These are phyloP conservation scores for Dione juno DNA, from an alignment of 2,888 invertebrate species.

Conservation along the genomic window DNA sequence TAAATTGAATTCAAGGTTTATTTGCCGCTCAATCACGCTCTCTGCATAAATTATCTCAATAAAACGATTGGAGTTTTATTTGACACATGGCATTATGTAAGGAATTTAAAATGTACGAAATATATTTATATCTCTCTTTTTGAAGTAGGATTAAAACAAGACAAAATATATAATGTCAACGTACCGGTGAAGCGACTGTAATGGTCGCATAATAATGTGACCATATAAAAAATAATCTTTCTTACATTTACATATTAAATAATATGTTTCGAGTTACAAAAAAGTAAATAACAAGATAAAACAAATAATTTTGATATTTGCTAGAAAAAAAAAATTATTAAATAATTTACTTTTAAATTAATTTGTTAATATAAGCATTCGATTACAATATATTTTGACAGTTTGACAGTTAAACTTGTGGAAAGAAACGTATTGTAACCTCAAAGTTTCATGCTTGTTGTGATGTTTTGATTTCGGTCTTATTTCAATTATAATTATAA, in stretches of 20 bases:
- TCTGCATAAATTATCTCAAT: constrained; percentile 27
- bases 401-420: background rate
- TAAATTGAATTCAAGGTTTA: constrained; percentile 33
- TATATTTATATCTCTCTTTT: constrained; percentile 4
- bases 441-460: constrained; percentile 21
- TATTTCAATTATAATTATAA: background rate
- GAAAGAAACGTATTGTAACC: constrained; percentile 15
- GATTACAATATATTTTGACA: background rate
- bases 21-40: constrained; percentile 37
- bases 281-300: background rate
- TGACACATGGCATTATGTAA: constrained; percentile 25
- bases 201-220: constrained; percentile 23
- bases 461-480: background rate
- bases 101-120: constrained; percentile 7
- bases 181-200: background rate
- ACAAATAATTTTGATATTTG: background rate
- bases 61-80: constrained; percentile 23
- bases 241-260: background rate
- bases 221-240: constrained; percentile 5
- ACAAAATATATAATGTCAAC: background rate
- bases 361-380: background rate
- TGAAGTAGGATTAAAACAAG: background rate
- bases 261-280: background rate
- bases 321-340: background rate
- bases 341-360: background rate